A percentile compares a stretch with the other conserved stretches of the same genome.
These are phyloP conservation scores for Allophyes oxyacanthae DNA, from an alignment of 2,888 invertebrate genomes.

Conservation along the genomic window DNA sequence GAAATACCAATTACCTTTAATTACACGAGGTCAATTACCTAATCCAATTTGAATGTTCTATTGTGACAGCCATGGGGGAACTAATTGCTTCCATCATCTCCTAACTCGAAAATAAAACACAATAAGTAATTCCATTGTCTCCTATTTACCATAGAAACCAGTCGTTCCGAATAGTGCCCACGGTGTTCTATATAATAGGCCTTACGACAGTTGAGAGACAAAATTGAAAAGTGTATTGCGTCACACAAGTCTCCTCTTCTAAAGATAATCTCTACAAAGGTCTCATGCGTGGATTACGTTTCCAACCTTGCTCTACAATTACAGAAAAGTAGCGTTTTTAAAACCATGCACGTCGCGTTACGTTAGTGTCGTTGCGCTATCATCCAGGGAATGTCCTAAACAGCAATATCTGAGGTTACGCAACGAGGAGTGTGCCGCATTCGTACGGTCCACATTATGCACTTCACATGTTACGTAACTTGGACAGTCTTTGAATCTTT, in stretches of 20 bases:
- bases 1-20: no score
- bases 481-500: constrained; percentile 1
- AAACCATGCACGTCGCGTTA: constrained; percentile 58
- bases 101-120: neutral
- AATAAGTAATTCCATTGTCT: constrained; percentile 11
- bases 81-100: neutral
- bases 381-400: constrained; percentile 60
- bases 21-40: no score
- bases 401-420: constrained; percentile 58
- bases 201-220: constrained; percentile 2
- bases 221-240: constrained; percentile 9
- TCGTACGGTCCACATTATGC: constrained; percentile 58
- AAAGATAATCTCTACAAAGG: constrained; percentile 18
- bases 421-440: constrained; percentile 62
- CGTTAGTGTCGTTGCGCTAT: constrained; percentile 51
- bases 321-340: constrained; percentile 48
- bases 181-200: neutral
- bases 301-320: constrained; percentile 53
- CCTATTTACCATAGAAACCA: neutral
- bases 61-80: neutral
- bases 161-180: neutral
- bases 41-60: neutral
- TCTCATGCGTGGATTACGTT: constrained; percentile 6
- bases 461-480: constrained; percentile 24
- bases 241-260: constrained; percentile 18